phyloP scores from a whole-genome alignment of 2,797 vertebrate genomes.

The Cryptoprocta ferox region DNA sequence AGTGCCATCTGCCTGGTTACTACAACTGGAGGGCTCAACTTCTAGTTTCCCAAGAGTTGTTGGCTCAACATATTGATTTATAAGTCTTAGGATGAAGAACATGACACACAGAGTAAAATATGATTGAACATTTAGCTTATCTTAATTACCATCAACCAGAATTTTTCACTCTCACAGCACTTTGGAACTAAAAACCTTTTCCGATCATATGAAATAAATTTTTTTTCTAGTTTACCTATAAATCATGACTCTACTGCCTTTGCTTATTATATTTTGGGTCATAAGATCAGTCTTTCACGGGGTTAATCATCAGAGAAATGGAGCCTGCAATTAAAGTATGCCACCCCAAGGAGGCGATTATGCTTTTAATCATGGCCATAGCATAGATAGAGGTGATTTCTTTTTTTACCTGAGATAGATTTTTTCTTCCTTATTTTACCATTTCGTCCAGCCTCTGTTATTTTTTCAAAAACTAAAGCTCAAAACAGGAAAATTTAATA shows the following conservation, averaged over 20 bases:
- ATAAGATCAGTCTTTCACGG: background rate
- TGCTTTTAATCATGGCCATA: background rate
- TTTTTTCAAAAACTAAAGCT: slow-evolving; percentile 43
- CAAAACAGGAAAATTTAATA: background rate
- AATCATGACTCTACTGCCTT: background rate
- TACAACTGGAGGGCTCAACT: background rate
- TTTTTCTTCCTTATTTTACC: slow-evolving; percentile 14
- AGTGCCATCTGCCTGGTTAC: background rate
- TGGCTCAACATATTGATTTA: background rate
- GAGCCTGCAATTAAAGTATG: background rate
- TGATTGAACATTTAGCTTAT: background rate
- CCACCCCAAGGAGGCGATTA: background rate
- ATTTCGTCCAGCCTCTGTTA: background rate
- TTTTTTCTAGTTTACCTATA: background rate
- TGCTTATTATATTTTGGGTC: background rate
- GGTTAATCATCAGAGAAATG: background rate
- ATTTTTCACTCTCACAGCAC: background rate
- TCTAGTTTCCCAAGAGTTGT: slow-evolving; percentile 29
- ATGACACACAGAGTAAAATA: background rate
- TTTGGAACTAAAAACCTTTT: background rate
- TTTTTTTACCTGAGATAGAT: background rate
- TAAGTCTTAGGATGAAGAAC: slow-evolving; percentile 25
- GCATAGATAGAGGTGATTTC: background rate
- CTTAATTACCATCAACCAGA: slow-evolving; percentile 8
- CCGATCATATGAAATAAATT: background rate